Percentiles rank a stretch among this genome's conserved stretches.
phyloP scores from a whole-genome alignment of 2,113 vertebrate species.

The Talpa occidentalis region DNA sequence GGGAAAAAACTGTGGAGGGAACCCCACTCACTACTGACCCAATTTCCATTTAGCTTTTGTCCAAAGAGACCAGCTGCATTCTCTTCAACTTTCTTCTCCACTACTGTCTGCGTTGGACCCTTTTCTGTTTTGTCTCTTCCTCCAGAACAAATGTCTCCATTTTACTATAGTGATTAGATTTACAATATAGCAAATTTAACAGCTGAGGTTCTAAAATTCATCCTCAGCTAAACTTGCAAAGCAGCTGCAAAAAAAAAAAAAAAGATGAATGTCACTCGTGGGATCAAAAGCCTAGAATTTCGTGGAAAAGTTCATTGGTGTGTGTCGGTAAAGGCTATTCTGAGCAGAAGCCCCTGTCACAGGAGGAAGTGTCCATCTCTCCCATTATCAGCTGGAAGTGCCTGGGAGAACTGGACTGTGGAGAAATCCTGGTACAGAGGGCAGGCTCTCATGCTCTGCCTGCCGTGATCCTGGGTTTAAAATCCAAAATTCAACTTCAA shows the following conservation, averaged over 20 bases:
- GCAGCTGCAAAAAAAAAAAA: slow-evolving; percentile 76
- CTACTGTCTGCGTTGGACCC: not conserved
- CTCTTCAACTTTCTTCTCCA: not conserved
- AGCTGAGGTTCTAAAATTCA: slow-evolving; percentile 73
- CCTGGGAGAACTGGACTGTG: not conserved
- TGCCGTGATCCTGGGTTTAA: not conserved
- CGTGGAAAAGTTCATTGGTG: slow-evolving; percentile 59
- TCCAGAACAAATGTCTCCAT: slow-evolving; percentile 60
- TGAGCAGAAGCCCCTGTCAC: not conserved
- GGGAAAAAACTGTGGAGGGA: not conserved
- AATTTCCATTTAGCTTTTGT: not conserved
- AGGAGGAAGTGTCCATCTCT: not conserved
- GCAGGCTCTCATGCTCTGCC: not conserved
- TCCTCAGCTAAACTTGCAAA: slow-evolving; percentile 58
- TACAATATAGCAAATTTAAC: slow-evolving; percentile 64
- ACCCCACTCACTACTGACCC: not conserved
- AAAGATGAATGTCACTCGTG: slow-evolving; percentile 68
- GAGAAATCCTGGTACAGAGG: not conserved
- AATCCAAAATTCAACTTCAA: not conserved
- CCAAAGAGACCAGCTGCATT: not conserved
- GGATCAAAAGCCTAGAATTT: slow-evolving; percentile 70
- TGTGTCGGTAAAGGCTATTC: not conserved
- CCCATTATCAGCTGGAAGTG: not conserved
- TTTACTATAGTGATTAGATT: slow-evolving; percentile 63
- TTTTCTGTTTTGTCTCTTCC: slow-evolving; percentile 29